Evolutionary conservation across 2,888 invertebrate species (phyloP).

Genomic region (Drosophila anomelani): DNA sequence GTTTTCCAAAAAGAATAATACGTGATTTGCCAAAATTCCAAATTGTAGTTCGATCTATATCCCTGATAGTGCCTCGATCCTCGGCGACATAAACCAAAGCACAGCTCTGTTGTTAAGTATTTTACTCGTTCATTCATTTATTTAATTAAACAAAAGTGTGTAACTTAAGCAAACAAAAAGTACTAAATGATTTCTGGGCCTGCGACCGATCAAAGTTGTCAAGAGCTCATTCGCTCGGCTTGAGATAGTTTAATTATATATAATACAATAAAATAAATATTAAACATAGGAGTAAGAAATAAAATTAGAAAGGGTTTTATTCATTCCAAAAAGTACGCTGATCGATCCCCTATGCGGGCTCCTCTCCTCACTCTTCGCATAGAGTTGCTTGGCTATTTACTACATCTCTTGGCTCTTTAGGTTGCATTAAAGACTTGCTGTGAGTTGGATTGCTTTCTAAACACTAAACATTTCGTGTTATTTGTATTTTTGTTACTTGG

Average conservation of each 20-base stretch:
- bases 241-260: conserved; percentile 76
- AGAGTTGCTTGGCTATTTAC: conserved; percentile 45
- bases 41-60: conserved; percentile 27
- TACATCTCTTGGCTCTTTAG: conserved; percentile 54
- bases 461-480: conserved; percentile 62
- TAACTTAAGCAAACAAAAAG: conserved; percentile 72
- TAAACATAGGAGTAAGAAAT: conserved; percentile 73
- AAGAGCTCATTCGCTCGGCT: conserved; percentile 34
- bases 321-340: conserved; percentile 38
- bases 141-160: conserved; percentile 71
- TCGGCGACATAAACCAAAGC: conserved; percentile 29
- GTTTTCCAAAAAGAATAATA: conserved; percentile 17
- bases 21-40: conserved; percentile 8
- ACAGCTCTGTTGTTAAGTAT: conserved; percentile 40
- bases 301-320: conserved; percentile 61
- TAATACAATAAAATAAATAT: conserved; percentile 79
- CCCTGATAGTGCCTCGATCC: conserved; percentile 31
- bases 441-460: conserved; percentile 52
- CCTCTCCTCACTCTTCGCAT: conserved; percentile 9
- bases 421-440: conserved; percentile 45
- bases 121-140: conserved; percentile 58
- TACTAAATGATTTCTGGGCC: conserved; percentile 42
- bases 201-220: conserved; percentile 34
- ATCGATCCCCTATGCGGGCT: conserved; percentile 13
- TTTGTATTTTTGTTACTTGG: conserved; percentile 29